These are phyloP conservation scores for Yoshiicerus persimilis DNA, from an alignment of 1,140 invertebrate genomes.

Conservation along the genomic window DNA sequence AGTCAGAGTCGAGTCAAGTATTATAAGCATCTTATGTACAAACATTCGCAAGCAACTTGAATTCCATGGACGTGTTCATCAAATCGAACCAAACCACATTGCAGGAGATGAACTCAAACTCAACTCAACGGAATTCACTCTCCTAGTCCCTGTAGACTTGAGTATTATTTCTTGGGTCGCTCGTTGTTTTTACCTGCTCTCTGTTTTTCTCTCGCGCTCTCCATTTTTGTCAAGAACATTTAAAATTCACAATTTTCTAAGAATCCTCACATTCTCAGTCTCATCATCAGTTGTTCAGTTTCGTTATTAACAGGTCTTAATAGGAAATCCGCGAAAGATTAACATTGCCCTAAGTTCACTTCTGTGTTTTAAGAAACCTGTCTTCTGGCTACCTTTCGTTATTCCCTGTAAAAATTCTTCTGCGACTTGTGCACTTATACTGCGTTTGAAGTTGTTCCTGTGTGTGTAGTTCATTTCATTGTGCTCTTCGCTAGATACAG, in stretches of 20 bases:
- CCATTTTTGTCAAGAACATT: background rate
- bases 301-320: too few species aligned
- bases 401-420: background rate
- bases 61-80: background rate
- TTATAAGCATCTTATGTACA: background rate
- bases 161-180: background rate
- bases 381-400: background rate
- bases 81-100: background rate
- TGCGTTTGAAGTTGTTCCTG: background rate
- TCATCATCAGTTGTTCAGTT: background rate
- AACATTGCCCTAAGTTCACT: too few species aligned
- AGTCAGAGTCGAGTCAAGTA: background rate
- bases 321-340: too few species aligned
- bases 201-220: background rate
- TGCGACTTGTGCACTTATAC: background rate
- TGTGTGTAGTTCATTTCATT: background rate
- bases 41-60: background rate
- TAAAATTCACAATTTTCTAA: background rate
- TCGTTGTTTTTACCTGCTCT: background rate
- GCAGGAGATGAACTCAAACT: background rate
- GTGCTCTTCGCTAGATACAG: background rate
- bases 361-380: background rate
- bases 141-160: background rate
- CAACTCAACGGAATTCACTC: background rate
- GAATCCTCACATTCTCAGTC: background rate